A percentile compares a stretch with the other conserved stretches of the same genome.
Evolutionary conservation across 2,797 vertebrate genomes (phyloP).

Genomic region (Eulemur albifrons): DNA sequence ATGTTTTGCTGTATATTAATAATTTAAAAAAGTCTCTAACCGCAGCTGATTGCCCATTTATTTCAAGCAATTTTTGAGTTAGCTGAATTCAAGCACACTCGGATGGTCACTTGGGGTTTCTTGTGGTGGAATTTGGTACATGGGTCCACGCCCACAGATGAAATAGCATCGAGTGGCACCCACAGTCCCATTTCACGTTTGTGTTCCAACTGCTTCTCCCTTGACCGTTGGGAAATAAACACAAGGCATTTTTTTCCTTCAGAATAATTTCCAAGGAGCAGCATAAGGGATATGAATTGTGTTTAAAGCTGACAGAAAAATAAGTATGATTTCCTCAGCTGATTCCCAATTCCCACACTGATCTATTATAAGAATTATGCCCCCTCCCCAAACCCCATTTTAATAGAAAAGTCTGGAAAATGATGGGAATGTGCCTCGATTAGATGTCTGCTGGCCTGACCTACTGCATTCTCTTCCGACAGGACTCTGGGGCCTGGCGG

Average conservation of each 20-base stretch:
- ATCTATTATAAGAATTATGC: too few species aligned
- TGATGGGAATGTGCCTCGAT: background rate
- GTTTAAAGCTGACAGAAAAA: background rate
- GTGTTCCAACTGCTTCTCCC: background rate
- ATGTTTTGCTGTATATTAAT: background rate
- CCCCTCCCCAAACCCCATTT: background rate
- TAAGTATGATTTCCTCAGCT: background rate
- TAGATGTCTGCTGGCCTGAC: too few species aligned
- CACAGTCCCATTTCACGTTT: background rate
- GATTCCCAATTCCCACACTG: accelerated
- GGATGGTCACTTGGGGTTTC: background rate
- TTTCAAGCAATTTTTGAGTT: background rate
- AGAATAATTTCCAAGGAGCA: background rate
- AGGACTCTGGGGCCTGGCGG: background rate
- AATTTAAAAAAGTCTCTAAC: background rate
- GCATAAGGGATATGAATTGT: background rate
- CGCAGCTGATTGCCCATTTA: background rate
- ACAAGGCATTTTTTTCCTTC: background rate
- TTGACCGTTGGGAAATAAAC: background rate
- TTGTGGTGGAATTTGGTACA: background rate
- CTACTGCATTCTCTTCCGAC: accelerated
- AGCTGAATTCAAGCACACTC: background rate
- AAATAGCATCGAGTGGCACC: too few species aligned
- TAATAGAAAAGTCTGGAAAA: background rate
- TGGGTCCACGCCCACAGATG: background rate